Base-by-base conservation (phyloP, 2,888 invertebrate genomes). In the Apodemia hepburni region DNA sequence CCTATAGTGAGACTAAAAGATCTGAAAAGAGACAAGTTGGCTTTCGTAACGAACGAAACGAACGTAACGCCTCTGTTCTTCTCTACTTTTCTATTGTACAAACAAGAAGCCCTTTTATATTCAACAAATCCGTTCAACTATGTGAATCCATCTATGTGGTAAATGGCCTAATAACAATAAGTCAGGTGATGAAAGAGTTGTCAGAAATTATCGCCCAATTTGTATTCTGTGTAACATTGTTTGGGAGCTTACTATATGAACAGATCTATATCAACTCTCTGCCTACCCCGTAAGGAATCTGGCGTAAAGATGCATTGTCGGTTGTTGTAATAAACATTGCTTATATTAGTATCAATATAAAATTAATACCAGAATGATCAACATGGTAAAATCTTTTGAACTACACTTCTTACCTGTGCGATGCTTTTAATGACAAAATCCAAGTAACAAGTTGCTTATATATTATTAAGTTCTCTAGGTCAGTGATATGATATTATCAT, bases 181-280 rank as follows among this genome's bases (percentile, higher is more conserved):
- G 51, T 58, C 62, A 12, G 62, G n/a, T 5, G 45, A 59, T 15
- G 33, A 38, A 12, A 58, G 29, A 45, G 42, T 47, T 0, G 35
- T 64, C n/a, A 17, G 6, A 22, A 63, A 63, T 29, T 66, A 65
- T 45, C 51, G 61, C 17, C 63, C 61, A 27, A 63, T 65, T 35
- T 60, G 61, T 27, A 63, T 61, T 18, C 17, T 65, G 18, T 35
- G 17, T 17, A 51, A 51, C 15, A 57, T 61, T 38, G 57, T 61
- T 54, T 18, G 57, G 57, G 38, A 12, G 17, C 11, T 27, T 54
- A 7, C 8, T 57, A 8, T 61, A 61, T 51, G 35, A 54, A n/a
- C 35, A 54, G 18, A 12, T 61, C 35, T 61, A 54, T n/a, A n/a
- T n/a, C n/a, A n/a, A n/a, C n/a, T n/a, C n/a, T n/a, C n/a, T n/a